Evolutionary conservation across 2,113 vertebrate species (phyloP).

Genomic region (Mormyrus lacerda): DNA sequence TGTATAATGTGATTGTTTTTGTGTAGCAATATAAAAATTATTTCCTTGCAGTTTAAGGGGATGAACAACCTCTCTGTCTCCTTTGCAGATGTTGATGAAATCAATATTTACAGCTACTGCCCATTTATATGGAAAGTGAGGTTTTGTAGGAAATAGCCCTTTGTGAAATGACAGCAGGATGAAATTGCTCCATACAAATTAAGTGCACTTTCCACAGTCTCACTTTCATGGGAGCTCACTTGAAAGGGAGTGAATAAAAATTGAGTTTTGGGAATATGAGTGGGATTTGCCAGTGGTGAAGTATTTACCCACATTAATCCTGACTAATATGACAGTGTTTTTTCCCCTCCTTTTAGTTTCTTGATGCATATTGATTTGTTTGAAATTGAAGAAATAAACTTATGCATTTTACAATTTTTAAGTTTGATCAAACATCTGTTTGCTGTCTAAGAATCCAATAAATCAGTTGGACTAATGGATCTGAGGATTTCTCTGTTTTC

Average conservation of each 20-base stretch:
- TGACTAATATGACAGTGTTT: slow-evolving; percentile 25
- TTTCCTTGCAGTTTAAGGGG: neutral
- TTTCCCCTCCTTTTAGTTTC: slow-evolving; percentile 7
- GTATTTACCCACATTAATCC: slow-evolving; percentile 23
- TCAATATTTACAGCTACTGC: neutral
- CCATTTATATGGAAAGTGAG: neutral
- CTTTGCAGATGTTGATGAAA: neutral
- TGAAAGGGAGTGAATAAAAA: slow-evolving; percentile 32
- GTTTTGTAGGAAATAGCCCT: neutral
- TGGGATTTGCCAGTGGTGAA: slow-evolving; percentile 12
- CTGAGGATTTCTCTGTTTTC: neutral
- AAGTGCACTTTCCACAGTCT: slow-evolving; percentile 73
- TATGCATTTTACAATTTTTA: slow-evolving; percentile 13
- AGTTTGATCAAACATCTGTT: slow-evolving; percentile 40
- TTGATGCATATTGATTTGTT: slow-evolving; percentile 25
- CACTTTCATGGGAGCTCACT: slow-evolving; percentile 61
- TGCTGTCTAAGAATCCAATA: slow-evolving; percentile 59
- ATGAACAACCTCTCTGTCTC: neutral
- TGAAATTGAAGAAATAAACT: slow-evolving; percentile 17
- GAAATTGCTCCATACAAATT: slow-evolving; percentile 16
- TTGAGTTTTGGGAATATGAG: slow-evolving; percentile 1
- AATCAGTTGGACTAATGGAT: slow-evolving; percentile 36
- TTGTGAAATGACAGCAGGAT: neutral
- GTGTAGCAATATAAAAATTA: slow-evolving; percentile 13
- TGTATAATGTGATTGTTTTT: slow-evolving; percentile 9